Evolutionary conservation across 2,113 vertebrate genomes (phyloP), one percentile per base, ranked within the genome.

Genomic region (Odontophorus gujanensis): DNA sequence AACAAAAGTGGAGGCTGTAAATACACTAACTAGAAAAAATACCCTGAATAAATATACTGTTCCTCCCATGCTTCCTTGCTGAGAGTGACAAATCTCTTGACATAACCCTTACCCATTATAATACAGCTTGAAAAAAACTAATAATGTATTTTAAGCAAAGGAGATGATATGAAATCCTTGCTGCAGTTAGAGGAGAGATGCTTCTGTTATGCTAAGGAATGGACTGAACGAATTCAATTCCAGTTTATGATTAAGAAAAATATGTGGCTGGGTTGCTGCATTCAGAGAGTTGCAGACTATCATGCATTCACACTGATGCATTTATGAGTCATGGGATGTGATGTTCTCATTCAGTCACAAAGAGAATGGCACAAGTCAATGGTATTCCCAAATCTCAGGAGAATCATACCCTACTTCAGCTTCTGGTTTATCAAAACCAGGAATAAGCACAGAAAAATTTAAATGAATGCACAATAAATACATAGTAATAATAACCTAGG

Each of bases 61-160:
- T 93, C 30, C 13, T 89, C 74, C 47, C 71, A 25, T 57, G 36
- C 26, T 80, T 45, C n/a, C 53, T 89, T 85, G 25, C 78, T 85
- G 66, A 87, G 62, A 85, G 22, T 82, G 53, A 91, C 59, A 82
- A 89, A 89, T 91, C 6, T 4, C 77, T 87, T 90, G 91, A 83
- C 43, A 89, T 51, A 93, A 65, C 34, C 48, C 40, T 79, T 72
- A 74, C 53, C 57, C 25, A n/a, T 19, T 91, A 59, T 76, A 59
- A 95, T 71, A 61, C n/a, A 57, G 74, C 34, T 87, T 89, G 73
- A 87, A 92, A 88, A n/a, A 89, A 51, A 20, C 22, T 79, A 81
- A 79, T 81, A 16, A 81, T 79, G 20, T 51, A 42, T 71, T 84
- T 78, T 47, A 87, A 81, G 16, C 32, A 81, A 74, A 26, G 45